Conservation (phyloP, 2,113 vertebrate species). For the Malurus alboscapulatus region DNA sequence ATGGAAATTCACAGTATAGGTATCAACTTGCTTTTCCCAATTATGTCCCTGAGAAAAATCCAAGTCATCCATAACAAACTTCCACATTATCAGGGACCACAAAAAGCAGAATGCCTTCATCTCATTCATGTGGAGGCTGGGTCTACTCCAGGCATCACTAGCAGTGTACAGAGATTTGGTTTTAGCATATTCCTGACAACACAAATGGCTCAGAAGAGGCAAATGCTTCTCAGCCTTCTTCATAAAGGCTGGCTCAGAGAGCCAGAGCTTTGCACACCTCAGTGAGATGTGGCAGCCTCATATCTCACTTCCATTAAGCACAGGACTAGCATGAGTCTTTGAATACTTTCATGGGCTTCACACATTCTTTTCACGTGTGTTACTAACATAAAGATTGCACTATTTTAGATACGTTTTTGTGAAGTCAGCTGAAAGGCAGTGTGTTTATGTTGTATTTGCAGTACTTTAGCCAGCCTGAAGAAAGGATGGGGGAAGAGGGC, state of each 20-base stretch:
- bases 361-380: neutral
- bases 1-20: neutral
- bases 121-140: neutral
- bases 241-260: neutral
- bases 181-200: slow-evolving; percentile 19
- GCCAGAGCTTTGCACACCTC: neutral
- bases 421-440: neutral
- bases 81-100: neutral
- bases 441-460: neutral
- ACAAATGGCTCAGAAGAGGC: slow-evolving; percentile 3
- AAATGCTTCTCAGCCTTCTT: neutral
- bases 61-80: neutral
- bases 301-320: neutral
- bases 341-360: neutral
- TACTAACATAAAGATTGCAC: neutral
- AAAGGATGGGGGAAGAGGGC: neutral
- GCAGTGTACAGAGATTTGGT: neutral
- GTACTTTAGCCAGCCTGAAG: neutral
- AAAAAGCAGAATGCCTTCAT: neutral
- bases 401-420: neutral
- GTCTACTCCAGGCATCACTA: neutral
- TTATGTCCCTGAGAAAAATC: neutral
- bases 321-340: neutral
- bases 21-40: neutral
- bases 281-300: neutral